A percentile compares a stretch with the other conserved stretches of the same genome.
These are phyloP conservation scores for Carlito syrichta DNA, from an alignment of 2,113 vertebrate genomes.

Conservation along the genomic window DNA sequence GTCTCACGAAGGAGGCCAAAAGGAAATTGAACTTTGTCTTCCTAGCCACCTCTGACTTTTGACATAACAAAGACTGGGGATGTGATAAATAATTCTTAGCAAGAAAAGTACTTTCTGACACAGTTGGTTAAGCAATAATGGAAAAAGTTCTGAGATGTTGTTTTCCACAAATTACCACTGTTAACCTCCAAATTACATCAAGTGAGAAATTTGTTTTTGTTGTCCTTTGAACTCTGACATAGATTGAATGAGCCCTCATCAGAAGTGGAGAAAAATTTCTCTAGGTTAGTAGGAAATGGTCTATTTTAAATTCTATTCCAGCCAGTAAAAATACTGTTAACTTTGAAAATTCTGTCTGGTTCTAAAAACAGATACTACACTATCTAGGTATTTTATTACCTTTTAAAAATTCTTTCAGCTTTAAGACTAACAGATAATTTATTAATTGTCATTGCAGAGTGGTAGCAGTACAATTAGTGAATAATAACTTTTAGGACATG, in stretches of 20 bases:
- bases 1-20: slow-evolving; percentile 9
- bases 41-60: not conserved
- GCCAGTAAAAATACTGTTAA: not conserved
- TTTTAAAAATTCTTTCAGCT: not conserved
- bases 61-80: not conserved
- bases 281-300: not conserved
- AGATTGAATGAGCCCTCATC: not conserved
- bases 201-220: not conserved
- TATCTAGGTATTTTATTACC: not conserved
- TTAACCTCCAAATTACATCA: slow-evolving; percentile 33
- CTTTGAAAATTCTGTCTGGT: not conserved
- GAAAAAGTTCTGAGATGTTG: slow-evolving; percentile 44
- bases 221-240: slow-evolving; percentile 45
- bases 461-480: not conserved
- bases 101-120: slow-evolving; percentile 26
- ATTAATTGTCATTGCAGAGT: not conserved
- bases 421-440: not conserved
- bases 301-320: slow-evolving; percentile 9
- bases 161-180: slow-evolving; percentile 29
- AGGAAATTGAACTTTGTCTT: slow-evolving; percentile 43
- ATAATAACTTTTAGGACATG: not conserved
- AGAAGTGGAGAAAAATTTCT: not conserved
- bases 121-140: slow-evolving; percentile 49
- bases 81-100: not conserved
- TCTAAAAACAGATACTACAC: not conserved